Evolutionary conservation across 2,113 vertebrate genomes (phyloP).

Genomic region (Dasyornis broadbenti): DNA sequence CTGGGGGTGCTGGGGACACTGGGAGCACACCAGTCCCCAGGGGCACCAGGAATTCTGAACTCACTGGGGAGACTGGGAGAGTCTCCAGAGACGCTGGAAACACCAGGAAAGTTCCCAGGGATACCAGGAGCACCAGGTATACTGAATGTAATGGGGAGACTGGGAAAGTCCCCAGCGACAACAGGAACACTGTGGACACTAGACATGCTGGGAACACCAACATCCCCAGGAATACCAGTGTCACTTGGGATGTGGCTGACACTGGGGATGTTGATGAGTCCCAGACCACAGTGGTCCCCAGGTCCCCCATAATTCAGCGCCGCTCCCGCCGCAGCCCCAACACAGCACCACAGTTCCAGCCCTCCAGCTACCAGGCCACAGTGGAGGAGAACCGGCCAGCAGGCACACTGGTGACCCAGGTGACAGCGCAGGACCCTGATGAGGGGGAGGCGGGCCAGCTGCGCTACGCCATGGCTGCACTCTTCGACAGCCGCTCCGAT

Average conservation of each 20-base stretch:
- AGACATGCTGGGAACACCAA: neutral
- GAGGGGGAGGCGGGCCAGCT: slow-evolving; percentile 85
- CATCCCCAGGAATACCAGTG: neutral
- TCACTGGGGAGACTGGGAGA: neutral
- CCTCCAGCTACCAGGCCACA: slow-evolving; percentile 90
- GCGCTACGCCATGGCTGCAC: slow-evolving; percentile 87
- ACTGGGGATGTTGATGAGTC: neutral
- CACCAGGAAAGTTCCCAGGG: neutral
- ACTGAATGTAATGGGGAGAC: neutral
- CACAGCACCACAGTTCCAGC: slow-evolving; percentile 88
- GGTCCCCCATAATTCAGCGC: neutral
- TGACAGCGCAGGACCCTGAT: slow-evolving; percentile 84
- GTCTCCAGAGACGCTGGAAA: neutral
- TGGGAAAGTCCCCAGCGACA: neutral
- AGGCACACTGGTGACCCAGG: slow-evolving; percentile 78
- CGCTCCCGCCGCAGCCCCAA: slow-evolving; percentile 82
- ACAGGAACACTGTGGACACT: neutral
- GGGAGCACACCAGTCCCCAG: too few relatives aligned
- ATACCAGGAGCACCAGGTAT: neutral
- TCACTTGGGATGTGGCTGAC: neutral
- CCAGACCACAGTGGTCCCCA: neutral
- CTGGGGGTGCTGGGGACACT: neutral
- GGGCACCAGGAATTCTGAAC: neutral
- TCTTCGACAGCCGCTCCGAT: slow-evolving; percentile 92
- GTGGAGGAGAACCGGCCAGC: slow-evolving; percentile 86